A percentile compares a stretch with the other conserved stretches of the same genome.
Evolutionary conservation across 2,888 invertebrate genomes (phyloP).

Genomic region (Lampropteryx suffumata): DNA sequence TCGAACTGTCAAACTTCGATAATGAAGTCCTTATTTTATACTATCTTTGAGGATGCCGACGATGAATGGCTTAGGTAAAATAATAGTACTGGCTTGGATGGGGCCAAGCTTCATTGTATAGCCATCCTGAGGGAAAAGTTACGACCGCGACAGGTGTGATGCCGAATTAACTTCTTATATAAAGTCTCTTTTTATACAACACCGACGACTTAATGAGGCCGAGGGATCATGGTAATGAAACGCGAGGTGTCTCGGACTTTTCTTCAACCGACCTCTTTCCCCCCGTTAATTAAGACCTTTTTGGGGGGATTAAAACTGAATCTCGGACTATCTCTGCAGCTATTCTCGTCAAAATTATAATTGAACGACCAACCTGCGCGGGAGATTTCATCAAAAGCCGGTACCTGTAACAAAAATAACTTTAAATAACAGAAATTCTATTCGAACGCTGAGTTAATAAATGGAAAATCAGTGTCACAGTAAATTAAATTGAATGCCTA

Average conservation of each 20-base stretch:
- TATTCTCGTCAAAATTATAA: conserved; percentile 27
- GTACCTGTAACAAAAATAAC: conserved; percentile 58
- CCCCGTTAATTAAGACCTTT: conserved; percentile 66
- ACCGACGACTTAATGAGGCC: conserved; percentile 72
- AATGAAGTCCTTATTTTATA: conserved; percentile 73
- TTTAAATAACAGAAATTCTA: conserved; percentile 41
- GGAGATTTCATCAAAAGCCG: conserved; percentile 40
- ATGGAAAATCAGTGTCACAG: conserved; percentile 46
- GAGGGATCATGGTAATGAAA: conserved; percentile 71
- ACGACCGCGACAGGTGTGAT: conserved; percentile 81
- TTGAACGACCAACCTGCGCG: conserved; percentile 60
- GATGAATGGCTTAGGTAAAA: conserved; percentile 61
- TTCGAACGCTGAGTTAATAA: conserved; percentile 33
- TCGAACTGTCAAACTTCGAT: conserved; percentile 73
- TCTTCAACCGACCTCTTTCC: conserved; percentile 56
- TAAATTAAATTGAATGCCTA: conserved; percentile 41
- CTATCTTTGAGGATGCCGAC: conserved; percentile 70
- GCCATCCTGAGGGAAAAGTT: conserved; percentile 73
- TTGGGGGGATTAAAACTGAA: conserved; percentile 52
- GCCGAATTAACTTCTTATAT: conserved; percentile 80
- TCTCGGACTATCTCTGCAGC: conserved; percentile 33
- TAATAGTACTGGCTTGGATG: conserved; percentile 63
- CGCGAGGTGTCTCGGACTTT: conserved; percentile 62
- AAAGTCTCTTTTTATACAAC: conserved; percentile 76
- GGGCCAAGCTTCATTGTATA: conserved; percentile 74